Percentiles rank a stretch among this genome's conserved stretches.
phyloP scores from a whole-genome alignment of 2,888 invertebrate genomes.

The Netelia inedita region DNA sequence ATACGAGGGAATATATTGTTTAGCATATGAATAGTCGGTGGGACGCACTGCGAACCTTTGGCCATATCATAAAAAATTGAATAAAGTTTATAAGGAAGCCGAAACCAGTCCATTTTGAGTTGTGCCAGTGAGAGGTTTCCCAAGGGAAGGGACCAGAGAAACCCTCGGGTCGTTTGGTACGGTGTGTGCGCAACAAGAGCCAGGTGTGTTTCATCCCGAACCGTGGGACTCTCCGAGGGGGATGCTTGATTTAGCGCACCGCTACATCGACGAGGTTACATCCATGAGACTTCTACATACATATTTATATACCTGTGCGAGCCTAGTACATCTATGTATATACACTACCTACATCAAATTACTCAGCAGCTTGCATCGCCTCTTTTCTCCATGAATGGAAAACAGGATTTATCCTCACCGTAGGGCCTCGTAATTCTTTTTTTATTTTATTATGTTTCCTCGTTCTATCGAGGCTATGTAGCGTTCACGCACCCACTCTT shows the following conservation, averaged over 20 bases:
- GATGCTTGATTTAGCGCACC: conserved; percentile 74
- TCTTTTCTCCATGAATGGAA: conserved; percentile 80
- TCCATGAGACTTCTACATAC: conserved; percentile 70
- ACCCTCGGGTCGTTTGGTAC: conserved; percentile 33
- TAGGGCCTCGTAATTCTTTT: conserved; percentile 73
- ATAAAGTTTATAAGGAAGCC: conserved; percentile 83
- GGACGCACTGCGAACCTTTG: conserved; percentile 74
- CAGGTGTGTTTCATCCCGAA: conserved; percentile 82
- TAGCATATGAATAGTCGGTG: conserved; percentile 81
- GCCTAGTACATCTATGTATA: conserved; percentile 9
- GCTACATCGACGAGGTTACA: conserved; percentile 66
- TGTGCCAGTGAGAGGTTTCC: conserved; percentile 62
- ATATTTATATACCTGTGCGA: conserved; percentile 50
- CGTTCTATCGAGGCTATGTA: conserved; percentile 77
- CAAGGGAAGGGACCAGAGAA: conserved; percentile 29
- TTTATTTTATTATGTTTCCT: conserved; percentile 80
- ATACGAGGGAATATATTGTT: conserved; percentile 82
- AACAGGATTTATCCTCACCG: conserved; percentile 82
- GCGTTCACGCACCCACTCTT: conserved; percentile 53
- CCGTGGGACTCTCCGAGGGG: conserved; percentile 81
- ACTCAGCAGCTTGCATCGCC: conserved; percentile 61
- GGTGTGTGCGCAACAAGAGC: conserved; percentile 64
- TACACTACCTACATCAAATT: conserved; percentile 42
- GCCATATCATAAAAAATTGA: conserved; percentile 83
- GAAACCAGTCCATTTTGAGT: conserved; percentile 73